Evolutionary conservation across 2,113 vertebrate genomes (phyloP), one percentile per base, ranked within the genome.

Genomic region (Tauraco erythrolophus): DNA sequence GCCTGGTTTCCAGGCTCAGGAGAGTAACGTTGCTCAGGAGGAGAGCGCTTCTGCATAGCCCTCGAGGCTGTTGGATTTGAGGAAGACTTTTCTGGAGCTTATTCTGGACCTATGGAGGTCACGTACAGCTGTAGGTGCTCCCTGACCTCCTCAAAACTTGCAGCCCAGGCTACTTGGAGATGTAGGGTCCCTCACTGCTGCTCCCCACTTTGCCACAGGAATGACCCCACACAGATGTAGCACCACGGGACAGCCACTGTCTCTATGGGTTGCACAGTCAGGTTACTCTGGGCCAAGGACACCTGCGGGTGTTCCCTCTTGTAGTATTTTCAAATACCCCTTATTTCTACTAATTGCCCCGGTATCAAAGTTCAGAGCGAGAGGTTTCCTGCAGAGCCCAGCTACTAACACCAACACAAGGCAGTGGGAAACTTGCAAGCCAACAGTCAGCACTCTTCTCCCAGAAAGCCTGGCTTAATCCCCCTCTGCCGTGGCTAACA

Each of bases 201-300:
- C 61, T 85, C 35, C 48, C 33, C 57, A 53, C 39, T 15, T 11
- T 33, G 39, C 53, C 57, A 53, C 39, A 54, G 23, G 17, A 71
- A 46, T 2, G 1, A 48, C 33, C 51, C 46, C 2, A 1, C 51
- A 50, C 9, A 58, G 22, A 54, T 60, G 43, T 30, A 33, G 45
- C 66, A 84, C 60, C n/a, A 13, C 23, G 6, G 22, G 21, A 43
- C 45, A 57, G 82, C 39, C 41, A 61, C 54, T 6, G 0, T 70
- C 77, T 54, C 65, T 43, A 58, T 0, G 1, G 51, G 30, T 61
- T 7, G 0, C 39, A 39, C 3, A 2, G 22, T 39, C 58, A 64
- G 31, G 30, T 79, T 83, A 25, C 39, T 51, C 25, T 15, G 16
- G 13, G 14, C 39, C n/a, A 68, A 68, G 43, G n/a, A 69, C 17